Evolutionary conservation across 2,797 vertebrate species (phyloP), one percentile per base, ranked within the genome.

Genomic region (Mormyrops boulengeri): DNA sequence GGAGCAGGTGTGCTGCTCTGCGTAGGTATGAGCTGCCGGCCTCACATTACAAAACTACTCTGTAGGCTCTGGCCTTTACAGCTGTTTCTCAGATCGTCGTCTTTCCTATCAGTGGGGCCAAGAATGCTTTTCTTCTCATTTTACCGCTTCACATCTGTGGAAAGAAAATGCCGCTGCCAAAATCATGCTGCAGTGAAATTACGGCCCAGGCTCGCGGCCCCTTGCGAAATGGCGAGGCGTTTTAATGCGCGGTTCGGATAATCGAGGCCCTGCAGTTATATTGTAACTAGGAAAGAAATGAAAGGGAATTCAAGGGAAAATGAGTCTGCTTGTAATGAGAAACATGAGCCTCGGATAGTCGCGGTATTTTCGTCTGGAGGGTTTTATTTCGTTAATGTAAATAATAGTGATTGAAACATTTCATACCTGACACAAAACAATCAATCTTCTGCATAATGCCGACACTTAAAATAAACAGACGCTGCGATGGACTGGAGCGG

Each of bases 121-220:
- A 80, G 88, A 88, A 84, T 38, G 38, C 52, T 53, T 89, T 91
- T 47, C 30, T 49, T 34, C 52, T n/a, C 62, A 4, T 26, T 85
- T 80, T 90, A 69, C 87, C 30, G 47, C 53, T 57, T 41, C 89
- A 91, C 92, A 91, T 92, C 92, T 92, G 92, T 88, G 60, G 90
- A 91, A 91, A 80, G 9, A 14, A 34, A 34, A 73, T 30, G 44
- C 91, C 86, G 86, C 44, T 4, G 26, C 44, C 55, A 85, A 88
- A 88, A 89, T 89, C 22, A 80, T 9, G 7, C 52, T 89, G 85
- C 88, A 26, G 82, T 77, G 88, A 88, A 91, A 88, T 50, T 82
- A 44, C 55, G 88, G 57, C 91, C 90, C 89, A n/a, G 47, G 69
- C 26, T 82, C 12, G 44, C 3, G 9, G 89, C 44, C 38, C 60